Conservation (phyloP, 2,113 vertebrate species). For the Paratilapia polleni region DNA sequence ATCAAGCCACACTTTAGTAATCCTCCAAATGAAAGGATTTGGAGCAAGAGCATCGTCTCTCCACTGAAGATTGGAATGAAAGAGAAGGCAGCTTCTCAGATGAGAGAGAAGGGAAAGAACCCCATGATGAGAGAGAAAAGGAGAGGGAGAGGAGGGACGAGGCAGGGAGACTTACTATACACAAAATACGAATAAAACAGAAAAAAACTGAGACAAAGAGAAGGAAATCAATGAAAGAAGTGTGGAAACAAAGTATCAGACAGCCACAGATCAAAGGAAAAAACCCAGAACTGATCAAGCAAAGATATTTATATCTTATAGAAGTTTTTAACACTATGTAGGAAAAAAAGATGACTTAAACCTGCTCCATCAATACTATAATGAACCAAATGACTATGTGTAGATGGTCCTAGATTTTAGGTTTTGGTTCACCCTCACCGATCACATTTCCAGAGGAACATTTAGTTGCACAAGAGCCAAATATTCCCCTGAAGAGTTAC, state of each 20-base stretch:
- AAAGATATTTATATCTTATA: not conserved
- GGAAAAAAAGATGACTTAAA: not conserved
- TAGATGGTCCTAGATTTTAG: not conserved
- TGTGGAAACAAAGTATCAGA: not conserved
- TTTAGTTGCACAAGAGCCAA: too few species aligned
- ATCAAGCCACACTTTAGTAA: conserved; percentile 79
- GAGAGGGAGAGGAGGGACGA: conserved; percentile 33
- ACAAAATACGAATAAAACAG: conserved; percentile 21
- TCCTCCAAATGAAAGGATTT: conserved; percentile 80
- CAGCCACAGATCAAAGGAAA: not conserved
- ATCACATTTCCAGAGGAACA: not conserved
- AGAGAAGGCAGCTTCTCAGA: conserved; percentile 69
- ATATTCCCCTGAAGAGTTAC: too few species aligned
- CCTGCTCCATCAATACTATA: not conserved
- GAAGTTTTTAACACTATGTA: not conserved
- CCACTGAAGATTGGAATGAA: conserved; percentile 74
- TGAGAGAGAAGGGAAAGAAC: conserved; percentile 59
- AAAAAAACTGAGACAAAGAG: conserved; percentile 20
- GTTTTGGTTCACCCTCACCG: not conserved
- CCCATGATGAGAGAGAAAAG: conserved; percentile 47
- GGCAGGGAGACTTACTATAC: conserved; percentile 29
- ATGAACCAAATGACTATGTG: not conserved
- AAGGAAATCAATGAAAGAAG: conserved; percentile 22
- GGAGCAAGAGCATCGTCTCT: conserved; percentile 71
- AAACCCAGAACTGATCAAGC: not conserved